phyloP scores from a whole-genome alignment of 2,797 vertebrate genomes.

The Valencia hispanica region DNA sequence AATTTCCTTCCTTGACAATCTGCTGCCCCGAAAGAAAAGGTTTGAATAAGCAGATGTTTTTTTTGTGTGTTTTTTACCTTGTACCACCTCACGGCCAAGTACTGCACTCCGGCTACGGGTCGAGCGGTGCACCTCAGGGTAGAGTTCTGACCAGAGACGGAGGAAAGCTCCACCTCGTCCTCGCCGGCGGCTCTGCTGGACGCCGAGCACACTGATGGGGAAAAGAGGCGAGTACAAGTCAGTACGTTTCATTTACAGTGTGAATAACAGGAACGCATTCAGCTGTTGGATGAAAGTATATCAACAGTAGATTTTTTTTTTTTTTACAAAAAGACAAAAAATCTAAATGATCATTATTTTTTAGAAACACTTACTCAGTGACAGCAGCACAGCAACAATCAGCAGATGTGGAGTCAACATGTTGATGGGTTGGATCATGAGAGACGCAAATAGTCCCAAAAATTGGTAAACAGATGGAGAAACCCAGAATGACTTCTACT shows the following conservation, averaged over 20 bases:
- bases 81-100: constrained; percentile 70
- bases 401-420: neutral
- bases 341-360: too few relatives aligned
- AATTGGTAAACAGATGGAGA: neutral
- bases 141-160: neutral
- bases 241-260: neutral
- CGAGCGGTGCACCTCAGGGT: constrained; percentile 51
- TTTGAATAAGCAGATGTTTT: neutral
- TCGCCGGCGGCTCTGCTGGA: fast-evolving
- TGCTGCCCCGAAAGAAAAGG: neutral
- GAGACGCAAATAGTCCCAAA: too few relatives aligned
- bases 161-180: fast-evolving
- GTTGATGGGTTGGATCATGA: neutral
- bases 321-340: neutral
- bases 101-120: constrained; percentile 42
- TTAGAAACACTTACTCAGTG: constrained; percentile 14
- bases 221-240: neutral
- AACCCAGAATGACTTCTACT: neutral
- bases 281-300: neutral
- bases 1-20: too few relatives aligned
- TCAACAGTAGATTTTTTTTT: neutral
- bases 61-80: too few relatives aligned
- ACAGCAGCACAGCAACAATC: neutral
- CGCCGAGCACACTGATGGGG: neutral
- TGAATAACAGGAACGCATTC: neutral